Evolutionary conservation across 2,888 invertebrate species (phyloP), one percentile per base, ranked within the genome.

Genomic region (Melikaiella ostensackeni): DNA sequence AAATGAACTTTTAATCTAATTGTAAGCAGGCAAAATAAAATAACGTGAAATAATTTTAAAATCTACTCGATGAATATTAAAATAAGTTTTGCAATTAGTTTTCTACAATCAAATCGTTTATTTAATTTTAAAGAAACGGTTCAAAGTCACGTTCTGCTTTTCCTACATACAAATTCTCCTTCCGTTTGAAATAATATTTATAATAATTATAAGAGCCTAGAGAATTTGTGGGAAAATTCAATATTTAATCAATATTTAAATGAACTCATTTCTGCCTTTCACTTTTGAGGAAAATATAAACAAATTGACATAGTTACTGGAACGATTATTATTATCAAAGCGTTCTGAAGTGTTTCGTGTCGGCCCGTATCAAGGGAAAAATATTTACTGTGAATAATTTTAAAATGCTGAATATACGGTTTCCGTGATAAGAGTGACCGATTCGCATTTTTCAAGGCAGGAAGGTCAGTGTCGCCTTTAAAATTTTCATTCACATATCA

Each of bases 401-500:
- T 8, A 7, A 46, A 27, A 66, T 70, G 19, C 30, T 46, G 27
- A 70, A 70, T 46, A 46, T 66, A 46, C 50, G 50, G 46, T 16
- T 46, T 66, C 19, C 13, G n/a, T 27, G 70, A 70, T 70, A 70
- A 70, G 46, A 50, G n/a, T 64, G 24, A 8, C 27, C 16, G 66
- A 70, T 70, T 70, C 19, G n/a, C 11, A 46, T 70, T 70, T 50
- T 50, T 70, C 66, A 70, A 70, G 27, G 66, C 19, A n/a, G 27
- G 27, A n/a, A 70, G 66, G 42, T 24, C 42, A 4, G 19, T 8
- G 19, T 50, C n/a, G 38, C 11, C 13, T 38, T 2, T 13, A 4
- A 38, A 13, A 38, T 1, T 38, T 50, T n/a, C 7, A n/a, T 50
- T 70, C 46, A 30, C 6, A 19, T 35, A 30, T 62, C 62, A 30